Percentiles rank a stretch among this genome's conserved stretches.
Evolutionary conservation across 2,888 invertebrate species (phyloP).

Genomic region (Mycalesis mineus): DNA sequence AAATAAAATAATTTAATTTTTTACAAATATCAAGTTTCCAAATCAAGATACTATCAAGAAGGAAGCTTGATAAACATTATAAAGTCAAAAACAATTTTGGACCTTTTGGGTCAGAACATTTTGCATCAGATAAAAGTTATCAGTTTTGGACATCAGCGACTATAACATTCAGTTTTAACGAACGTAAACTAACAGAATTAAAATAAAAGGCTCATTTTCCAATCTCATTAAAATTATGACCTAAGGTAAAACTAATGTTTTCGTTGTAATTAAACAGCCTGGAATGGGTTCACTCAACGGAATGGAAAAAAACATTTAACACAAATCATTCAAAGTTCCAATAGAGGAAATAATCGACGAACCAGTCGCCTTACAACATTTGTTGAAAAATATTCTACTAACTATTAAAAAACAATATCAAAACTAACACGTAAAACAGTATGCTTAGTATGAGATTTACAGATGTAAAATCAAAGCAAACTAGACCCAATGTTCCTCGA

Average conservation of each 20-base stretch:
- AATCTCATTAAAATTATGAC: slow-evolving; percentile 14
- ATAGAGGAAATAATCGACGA: background rate
- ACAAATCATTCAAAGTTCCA: background rate
- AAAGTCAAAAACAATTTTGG: background rate
- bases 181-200: background rate
- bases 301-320: slow-evolving; percentile 31
- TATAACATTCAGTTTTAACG: slow-evolving; percentile 5
- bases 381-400: background rate
- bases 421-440: background rate
- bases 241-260: slow-evolving; percentile 53
- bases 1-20: no score
- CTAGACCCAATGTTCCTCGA: no score
- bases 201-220: background rate
- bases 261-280: slow-evolving; percentile 75
- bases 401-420: background rate
- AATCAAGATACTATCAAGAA: no score
- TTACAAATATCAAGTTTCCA: no score
- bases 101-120: background rate
- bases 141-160: background rate
- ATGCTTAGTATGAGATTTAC: background rate
- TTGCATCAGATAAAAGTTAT: background rate
- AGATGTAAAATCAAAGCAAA: no score
- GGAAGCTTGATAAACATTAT: no score
- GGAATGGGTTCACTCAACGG: slow-evolving; percentile 51
- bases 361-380: background rate